A percentile compares a stretch with the other conserved stretches of the same genome.
phyloP scores from a whole-genome alignment of 2,113 vertebrate genomes.

The Setophaga petechia region DNA sequence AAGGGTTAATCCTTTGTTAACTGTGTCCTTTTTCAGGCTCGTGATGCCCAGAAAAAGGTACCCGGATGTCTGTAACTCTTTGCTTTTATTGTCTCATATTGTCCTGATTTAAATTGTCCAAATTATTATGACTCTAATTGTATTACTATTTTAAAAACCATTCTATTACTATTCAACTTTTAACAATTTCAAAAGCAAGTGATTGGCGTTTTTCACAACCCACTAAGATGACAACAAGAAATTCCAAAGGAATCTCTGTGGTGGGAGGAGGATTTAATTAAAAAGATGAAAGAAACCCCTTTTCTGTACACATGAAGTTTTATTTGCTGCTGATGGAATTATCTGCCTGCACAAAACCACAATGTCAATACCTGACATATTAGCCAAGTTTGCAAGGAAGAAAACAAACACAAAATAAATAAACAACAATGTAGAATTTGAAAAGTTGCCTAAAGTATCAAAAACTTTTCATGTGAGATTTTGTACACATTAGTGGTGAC shows the following conservation, averaged over 20 bases:
- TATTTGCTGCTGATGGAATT: conserved; percentile 20
- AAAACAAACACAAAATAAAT: not conserved
- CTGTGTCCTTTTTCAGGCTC: too few species aligned
- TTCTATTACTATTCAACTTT: too few species aligned
- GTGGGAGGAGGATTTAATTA: not conserved
- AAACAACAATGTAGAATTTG: not conserved
- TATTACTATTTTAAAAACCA: too few species aligned
- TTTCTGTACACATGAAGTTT: not conserved
- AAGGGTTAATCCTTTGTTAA: too few species aligned
- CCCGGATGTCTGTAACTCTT: too few species aligned
- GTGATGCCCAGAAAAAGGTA: too few species aligned
- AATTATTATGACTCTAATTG: too few species aligned
- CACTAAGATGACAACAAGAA: not conserved
- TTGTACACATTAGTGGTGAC: not conserved
- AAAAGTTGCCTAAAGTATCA: not conserved
- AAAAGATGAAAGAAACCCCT: not conserved
- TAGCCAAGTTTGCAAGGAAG: not conserved
- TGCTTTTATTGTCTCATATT: too few species aligned
- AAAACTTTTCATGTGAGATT: not conserved
- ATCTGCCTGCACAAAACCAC: not conserved
- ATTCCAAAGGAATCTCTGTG: not conserved
- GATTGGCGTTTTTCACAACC: too few species aligned
- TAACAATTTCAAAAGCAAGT: too few species aligned
- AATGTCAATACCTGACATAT: not conserved
- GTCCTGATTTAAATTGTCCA: too few species aligned